Conservation (phyloP, 2,113 vertebrate genomes). For the Pygoscelis antarcticus region DNA sequence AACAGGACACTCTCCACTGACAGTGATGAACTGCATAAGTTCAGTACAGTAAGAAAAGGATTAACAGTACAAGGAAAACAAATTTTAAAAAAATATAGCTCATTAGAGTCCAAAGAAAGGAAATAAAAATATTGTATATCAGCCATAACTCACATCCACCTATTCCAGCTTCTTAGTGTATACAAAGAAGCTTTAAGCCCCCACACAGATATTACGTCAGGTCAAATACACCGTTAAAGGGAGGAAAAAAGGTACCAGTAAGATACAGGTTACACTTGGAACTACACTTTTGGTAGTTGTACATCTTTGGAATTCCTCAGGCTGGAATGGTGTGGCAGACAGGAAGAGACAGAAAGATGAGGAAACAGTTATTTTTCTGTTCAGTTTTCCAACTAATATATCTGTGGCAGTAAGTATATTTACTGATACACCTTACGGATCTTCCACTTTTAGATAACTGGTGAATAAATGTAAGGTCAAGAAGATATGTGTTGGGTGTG, state of each 20-base stretch:
- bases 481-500: accelerated
- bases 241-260: neutral
- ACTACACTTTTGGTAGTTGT: neutral
- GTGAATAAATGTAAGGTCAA: neutral
- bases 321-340: neutral
- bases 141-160: neutral
- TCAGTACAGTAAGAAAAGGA: neutral
- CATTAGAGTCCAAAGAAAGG: neutral
- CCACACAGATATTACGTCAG: neutral
- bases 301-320: neutral
- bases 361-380: neutral
- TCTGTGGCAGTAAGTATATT: neutral
- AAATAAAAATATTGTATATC: neutral
- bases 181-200: neutral
- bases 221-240: neutral
- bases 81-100: neutral
- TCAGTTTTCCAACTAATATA: neutral
- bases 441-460: neutral
- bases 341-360: neutral
- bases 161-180: neutral
- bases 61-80: neutral
- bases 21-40: neutral
- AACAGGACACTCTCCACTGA: neutral
- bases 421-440: neutral
- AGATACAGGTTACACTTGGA: neutral